phyloP scores from a whole-genome alignment of 1,140 invertebrate species.

The Bombus polaris region DNA sequence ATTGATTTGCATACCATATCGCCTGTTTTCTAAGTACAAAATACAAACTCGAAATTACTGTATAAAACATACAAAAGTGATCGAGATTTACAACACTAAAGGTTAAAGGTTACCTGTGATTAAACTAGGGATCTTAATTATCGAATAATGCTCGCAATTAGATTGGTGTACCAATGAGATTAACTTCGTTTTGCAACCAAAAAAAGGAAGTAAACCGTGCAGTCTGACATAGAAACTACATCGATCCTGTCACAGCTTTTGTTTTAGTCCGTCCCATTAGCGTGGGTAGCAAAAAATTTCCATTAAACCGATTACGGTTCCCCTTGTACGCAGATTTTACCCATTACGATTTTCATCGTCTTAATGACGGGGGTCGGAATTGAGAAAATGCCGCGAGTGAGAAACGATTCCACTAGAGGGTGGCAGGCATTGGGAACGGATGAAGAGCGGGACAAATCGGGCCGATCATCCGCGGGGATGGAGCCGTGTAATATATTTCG shows the following conservation, averaged over 20 bases:
- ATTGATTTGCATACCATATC: too few relatives aligned
- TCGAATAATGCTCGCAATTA: too few relatives aligned
- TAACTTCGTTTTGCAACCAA: too few relatives aligned
- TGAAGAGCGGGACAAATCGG: conserved; percentile 49
- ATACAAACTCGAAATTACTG: too few relatives aligned
- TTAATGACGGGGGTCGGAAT: conserved; percentile 33
- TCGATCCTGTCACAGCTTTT: neutral
- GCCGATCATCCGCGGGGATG: conserved; percentile 58
- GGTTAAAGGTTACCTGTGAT: too few relatives aligned
- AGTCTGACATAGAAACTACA: neutral
- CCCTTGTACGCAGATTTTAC: neutral
- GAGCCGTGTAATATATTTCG: conserved; percentile 68
- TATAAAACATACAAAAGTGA: too few relatives aligned
- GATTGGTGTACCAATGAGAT: too few relatives aligned
- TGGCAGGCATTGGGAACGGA: neutral
- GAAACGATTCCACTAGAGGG: neutral
- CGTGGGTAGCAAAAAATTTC: neutral
- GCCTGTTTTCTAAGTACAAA: too few relatives aligned
- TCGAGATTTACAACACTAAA: too few relatives aligned
- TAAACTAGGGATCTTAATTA: too few relatives aligned
- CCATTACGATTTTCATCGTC: conserved; percentile 32
- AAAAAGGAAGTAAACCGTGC: neutral
- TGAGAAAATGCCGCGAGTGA: conserved; percentile 34
- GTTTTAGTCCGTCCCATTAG: neutral
- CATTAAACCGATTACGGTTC: conserved; percentile 40